Evolutionary conservation across 1,140 invertebrate species (phyloP), one percentile per base, ranked within the genome.

Genomic region (Drosophila burlai): DNA sequence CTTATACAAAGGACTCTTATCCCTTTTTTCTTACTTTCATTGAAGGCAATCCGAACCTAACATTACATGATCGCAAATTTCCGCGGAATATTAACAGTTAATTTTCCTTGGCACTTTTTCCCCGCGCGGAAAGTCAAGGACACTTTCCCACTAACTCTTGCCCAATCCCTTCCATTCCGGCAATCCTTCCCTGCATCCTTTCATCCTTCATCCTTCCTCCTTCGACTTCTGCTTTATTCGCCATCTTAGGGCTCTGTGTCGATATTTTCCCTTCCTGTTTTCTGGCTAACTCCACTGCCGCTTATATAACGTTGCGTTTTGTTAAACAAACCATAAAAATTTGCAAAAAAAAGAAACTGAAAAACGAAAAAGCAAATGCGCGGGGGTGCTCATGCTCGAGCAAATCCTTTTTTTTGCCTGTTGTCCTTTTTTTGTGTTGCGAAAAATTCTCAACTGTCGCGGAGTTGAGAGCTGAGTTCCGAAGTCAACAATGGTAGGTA

Each of bases 271-370:
- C 62, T 68, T 61, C 49, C 42, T 47, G 36, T 68, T 78, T 76
- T 78, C 64, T 47, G 76, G 76, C 76, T 72, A 79, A 72, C 75
- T 67, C 63, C 46, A 40, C 72, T 74, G 47, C 42, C 40, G 60
- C 81, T 84, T 80, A 76, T 76, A 81, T 78, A 82, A 86, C 83
- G 72, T 86, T 86, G 83, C 83, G 81, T 89, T 80, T 84, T 90
- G 84, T 90, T 85, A 82, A 89, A 89, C 85, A 89, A 89, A 81
- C 81, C 84, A 89, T 90, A 90, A 90, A 90, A 81, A 89, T 90
- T 90, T 89, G 84, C 84, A 79, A 81, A 84, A 77, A 74, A 69
- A 43, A 60, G 69, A 26, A 76, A 36, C 24, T 46, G 45, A 52
- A 38, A 40, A 45, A 34, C 57, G 43, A 50, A 24, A 43, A 46